Base-by-base conservation (phyloP, 2,888 invertebrate genomes). In the Digitonthophagus gazella region DNA sequence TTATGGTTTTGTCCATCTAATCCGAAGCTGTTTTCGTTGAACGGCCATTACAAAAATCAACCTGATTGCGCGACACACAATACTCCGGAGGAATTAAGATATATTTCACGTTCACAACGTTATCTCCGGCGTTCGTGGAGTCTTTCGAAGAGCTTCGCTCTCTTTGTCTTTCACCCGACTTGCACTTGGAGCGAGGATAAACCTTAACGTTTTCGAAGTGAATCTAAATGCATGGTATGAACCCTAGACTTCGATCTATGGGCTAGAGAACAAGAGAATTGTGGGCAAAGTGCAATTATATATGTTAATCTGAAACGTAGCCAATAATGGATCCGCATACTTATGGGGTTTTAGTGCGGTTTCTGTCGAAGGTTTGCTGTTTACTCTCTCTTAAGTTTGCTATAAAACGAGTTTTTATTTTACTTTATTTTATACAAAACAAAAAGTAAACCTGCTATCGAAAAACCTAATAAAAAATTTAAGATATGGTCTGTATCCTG, bases 201-300 rank as follows among this genome's bases (percentile, higher is more conserved):
- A 44, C 28, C 11, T 44, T 44, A 44, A 44, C 28, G 28, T 44
- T 44, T 44, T 44, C 11, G 28, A 44, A 44, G 28, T 44, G 28
- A 44, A 44, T 72, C 72, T 70, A 74, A 77, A 76, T 74, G 77
- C 75, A 78, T 77, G 76, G 78, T 78, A 77, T 78, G 77, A 77
- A 76, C 77, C 74, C 74, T 75, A 74, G 76, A 76, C 76, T 76
- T 74, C 77, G 77, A 79, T 79, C 69, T 44, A 44, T 69, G 66
- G 66, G 66, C 63, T 55, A 61, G 61, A 66, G 61, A 69, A 69
- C 69, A 65, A 65, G 65, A 11, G 28, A 44, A 65, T 54, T 76
- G 74, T 76, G 73, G 75, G 75, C 74, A 74, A 74, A 74, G 74
- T 74, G 78, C 78, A 78, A 78, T 78, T 78, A 78, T 78, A 74